Conservation (phyloP, 1,140 invertebrate genomes). For the Drosophila nikananu region DNA sequence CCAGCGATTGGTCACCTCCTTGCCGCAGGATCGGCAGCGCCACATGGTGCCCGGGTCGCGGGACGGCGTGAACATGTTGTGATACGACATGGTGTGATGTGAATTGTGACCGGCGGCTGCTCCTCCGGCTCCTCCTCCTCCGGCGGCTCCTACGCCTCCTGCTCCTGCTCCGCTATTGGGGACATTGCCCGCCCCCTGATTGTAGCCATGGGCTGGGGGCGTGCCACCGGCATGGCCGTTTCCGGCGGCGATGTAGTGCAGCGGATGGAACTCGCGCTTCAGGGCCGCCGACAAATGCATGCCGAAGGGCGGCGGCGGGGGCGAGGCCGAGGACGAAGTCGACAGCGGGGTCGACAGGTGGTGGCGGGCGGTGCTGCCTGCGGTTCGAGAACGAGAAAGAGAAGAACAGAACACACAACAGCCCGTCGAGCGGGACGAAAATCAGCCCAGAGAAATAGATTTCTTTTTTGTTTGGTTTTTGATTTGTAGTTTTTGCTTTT, state of each 20-base stretch:
- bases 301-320: constrained; percentile 70
- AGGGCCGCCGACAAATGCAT: constrained; percentile 79
- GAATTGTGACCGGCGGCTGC: constrained; percentile 69
- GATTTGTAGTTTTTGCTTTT: constrained; percentile 26
- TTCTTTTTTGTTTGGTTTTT: constrained; percentile 53
- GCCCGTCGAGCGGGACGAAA: constrained; percentile 83
- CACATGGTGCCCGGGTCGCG: constrained; percentile 89
- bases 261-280: constrained; percentile 73
- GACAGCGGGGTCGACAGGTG: constrained; percentile 84
- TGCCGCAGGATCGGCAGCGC: constrained; percentile 92
- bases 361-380: constrained; percentile 78
- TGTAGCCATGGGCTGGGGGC: constrained; percentile 64
- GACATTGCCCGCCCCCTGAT: constrained; percentile 45
- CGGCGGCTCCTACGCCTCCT: constrained; percentile 19
- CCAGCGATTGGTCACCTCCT: constrained; percentile 94
- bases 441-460: constrained; percentile 85
- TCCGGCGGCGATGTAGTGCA: constrained; percentile 76
- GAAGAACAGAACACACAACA: constrained; percentile 85
- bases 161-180: constrained; percentile 22
- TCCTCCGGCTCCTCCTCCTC: constrained; percentile 33
- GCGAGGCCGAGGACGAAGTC: constrained; percentile 78
- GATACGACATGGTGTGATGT: constrained; percentile 89
- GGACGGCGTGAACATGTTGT: constrained; percentile 92
- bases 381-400: constrained; percentile 85
- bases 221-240: constrained; percentile 66